phyloP scores from a whole-genome alignment of 2,797 vertebrate genomes.

The Nannoperca obscura region DNA sequence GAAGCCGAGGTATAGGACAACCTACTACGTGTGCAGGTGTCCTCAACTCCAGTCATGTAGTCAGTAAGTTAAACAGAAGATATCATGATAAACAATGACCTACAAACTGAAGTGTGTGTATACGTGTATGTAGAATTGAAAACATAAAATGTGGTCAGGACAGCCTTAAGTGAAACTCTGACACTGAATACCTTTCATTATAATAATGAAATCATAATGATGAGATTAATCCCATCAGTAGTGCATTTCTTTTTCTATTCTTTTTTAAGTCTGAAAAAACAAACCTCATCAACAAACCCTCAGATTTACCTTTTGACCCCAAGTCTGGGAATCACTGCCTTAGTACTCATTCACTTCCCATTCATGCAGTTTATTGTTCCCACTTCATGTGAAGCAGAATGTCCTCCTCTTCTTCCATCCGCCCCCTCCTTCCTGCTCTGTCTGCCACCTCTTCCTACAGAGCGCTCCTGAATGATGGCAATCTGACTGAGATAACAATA shows the following conservation, averaged over 20 bases:
- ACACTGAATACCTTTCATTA: not conserved
- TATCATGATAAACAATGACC: not conserved
- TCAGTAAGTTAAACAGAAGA: not conserved
- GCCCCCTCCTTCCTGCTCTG: not conserved
- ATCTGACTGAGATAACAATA: not conserved
- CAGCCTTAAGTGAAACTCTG: too few species aligned
- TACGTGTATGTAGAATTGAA: not conserved
- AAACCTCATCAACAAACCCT: too few species aligned
- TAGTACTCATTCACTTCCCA: not conserved
- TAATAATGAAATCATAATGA: not conserved
- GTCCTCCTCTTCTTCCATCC: not conserved
- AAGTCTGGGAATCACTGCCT: not conserved
- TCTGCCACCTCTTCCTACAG: slow-evolving; percentile 4
- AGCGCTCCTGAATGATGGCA: not conserved
- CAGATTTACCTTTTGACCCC: not conserved
- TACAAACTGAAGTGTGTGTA: not conserved
- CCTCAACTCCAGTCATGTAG: not conserved
- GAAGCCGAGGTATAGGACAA: too few species aligned
- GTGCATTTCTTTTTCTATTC: too few species aligned
- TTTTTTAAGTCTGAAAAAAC: not conserved
- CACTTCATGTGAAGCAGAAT: not conserved
- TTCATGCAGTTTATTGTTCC: not conserved
- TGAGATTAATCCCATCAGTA: too few species aligned
- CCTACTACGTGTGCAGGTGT: not conserved
- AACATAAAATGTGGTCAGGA: too few species aligned